Base-by-base conservation (phyloP, 1,140 invertebrate species). In the Nasonia longicornis region DNA sequence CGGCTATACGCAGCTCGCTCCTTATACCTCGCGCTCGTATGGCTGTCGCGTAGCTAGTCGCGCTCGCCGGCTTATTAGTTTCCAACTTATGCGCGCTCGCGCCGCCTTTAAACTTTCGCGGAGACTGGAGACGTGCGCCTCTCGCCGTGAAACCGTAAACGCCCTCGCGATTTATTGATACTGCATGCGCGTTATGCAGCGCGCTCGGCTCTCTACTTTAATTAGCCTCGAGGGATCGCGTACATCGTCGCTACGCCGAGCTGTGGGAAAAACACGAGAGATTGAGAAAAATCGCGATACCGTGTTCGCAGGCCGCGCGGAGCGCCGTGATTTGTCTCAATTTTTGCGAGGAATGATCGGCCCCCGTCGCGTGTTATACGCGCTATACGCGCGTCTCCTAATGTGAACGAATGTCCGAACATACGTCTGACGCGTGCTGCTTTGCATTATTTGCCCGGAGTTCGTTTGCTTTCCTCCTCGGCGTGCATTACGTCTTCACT, bases 401-500 rank as follows among this genome's bases (percentile, higher is more conserved):
- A 90, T 88, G 88, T 87, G 87, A 86, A 90, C 88, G 90, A 90
- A 90, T 90, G 88, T 85, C 77, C 83, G 86, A 86, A 81, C 86
- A 90, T 89, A 90, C 88, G 85, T 89, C 42, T 77, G 31, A 35
- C 74, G 52, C 22, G 75, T 63, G 85, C 88, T 89, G 85, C 88
- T 88, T 89, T 88, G 86, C 88, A 88, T 89, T 90, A 89, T 90
- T 90, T 89, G 87, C 82, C 85, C 87, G 87, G 88, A 86, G 81
- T 86, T 88, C 86, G 87, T 87, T 66, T 82, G 69, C 87, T 86
- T 88, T 86, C 83, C 83, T 79, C 82, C 38, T 42, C 38, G 7
- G 63, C 72, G 69, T 77, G 84, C 69, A 74, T 80, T 82, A 76
- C 42, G 79, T 67, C 79, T 75, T 80, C 72, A 58, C 64, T 70